Evolutionary conservation across 92 coral and sea anemone species (phyloP).

Genomic region (Plumapathes pennacea): DNA sequence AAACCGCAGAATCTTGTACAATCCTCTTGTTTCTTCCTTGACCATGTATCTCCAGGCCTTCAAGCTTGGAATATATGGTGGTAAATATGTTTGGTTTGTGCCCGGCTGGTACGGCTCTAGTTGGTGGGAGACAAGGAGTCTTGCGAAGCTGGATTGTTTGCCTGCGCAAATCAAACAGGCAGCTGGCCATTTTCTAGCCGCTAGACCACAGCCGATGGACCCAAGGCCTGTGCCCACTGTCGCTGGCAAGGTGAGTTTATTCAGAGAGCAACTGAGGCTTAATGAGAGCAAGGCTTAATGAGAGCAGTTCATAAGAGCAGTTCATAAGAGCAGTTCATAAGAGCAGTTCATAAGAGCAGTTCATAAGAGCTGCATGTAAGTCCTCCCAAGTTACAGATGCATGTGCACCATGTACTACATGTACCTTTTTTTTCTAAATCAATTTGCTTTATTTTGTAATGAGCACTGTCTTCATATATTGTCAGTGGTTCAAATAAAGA

Average conservation of each 20-base stretch:
- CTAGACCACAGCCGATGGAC: constrained; percentile 50
- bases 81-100: constrained; percentile 69
- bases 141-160: constrained; percentile 39
- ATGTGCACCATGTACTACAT: neutral
- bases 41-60: constrained; percentile 68
- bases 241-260: constrained; percentile 27
- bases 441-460: too few relatives aligned
- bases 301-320: too few relatives aligned
- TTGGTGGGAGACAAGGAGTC: constrained; percentile 38
- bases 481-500: too few relatives aligned
- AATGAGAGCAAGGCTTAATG: too few relatives aligned
- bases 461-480: too few relatives aligned
- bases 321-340: too few relatives aligned
- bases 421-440: too few relatives aligned
- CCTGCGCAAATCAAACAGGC: constrained; percentile 40
- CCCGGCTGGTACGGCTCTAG: constrained; percentile 73
- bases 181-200: constrained; percentile 51
- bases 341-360: too few relatives aligned
- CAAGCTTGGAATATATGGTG: constrained; percentile 51
- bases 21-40: too few relatives aligned
- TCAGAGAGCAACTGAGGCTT: neutral
- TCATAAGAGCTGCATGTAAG: neutral
- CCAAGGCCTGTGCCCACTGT: constrained; percentile 26
- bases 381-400: neutral
- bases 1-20: too few relatives aligned